Evolutionary conservation across 2,113 vertebrate species (phyloP).

Genomic region (Collichthys lucidus): DNA sequence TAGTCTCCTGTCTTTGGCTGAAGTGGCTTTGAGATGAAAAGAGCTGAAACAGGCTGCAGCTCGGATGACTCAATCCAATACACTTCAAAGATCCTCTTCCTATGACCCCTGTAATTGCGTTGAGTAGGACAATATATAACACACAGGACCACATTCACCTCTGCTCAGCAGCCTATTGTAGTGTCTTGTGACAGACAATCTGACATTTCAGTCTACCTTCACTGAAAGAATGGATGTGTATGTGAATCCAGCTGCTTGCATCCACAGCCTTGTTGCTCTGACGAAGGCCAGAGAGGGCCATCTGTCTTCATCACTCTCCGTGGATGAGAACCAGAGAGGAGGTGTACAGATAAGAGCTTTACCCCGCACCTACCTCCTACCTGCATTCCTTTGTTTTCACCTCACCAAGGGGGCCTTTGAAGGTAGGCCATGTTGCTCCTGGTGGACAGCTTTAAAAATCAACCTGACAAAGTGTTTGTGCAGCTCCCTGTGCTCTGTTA

Average conservation of each 20-base stretch:
- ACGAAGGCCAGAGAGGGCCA: conserved; percentile 25
- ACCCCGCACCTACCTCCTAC: conserved; percentile 6
- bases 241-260: conserved; percentile 6
- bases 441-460: conserved; percentile 13
- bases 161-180: not conserved
- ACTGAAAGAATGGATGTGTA: not conserved
- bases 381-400: conserved; percentile 21
- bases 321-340: conserved; percentile 35
- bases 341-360: conserved; percentile 47
- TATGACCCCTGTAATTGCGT: not conserved
- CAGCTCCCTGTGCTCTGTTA: not conserved
- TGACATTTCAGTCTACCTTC: conserved; percentile 7
- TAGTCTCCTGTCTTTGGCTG: not conserved
- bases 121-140: not conserved
- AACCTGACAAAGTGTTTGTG: conserved; percentile 6
- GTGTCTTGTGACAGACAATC: not conserved
- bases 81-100: not conserved
- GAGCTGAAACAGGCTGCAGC: not conserved
- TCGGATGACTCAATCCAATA: not conserved
- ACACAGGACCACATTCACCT: not conserved
- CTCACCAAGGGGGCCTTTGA: conserved; percentile 42
- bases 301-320: conserved; percentile 56
- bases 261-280: not conserved
- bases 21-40: not conserved
- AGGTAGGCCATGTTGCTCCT: not conserved